Evolutionary conservation across 1,140 invertebrate species (phyloP).

Genomic region (Macrobrachium rosenbergii): DNA sequence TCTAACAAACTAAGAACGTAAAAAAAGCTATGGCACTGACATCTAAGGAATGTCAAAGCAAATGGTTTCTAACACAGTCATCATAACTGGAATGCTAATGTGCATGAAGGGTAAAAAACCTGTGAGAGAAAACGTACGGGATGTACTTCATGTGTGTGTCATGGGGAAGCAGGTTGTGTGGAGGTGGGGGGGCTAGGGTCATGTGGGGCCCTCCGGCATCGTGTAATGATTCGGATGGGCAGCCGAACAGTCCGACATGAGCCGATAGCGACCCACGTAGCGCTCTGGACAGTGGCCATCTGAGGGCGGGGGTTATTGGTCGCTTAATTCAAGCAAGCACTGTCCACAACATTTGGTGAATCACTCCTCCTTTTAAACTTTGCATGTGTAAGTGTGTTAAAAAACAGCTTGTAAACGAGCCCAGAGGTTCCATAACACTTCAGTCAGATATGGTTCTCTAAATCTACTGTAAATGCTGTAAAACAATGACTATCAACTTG

Average conservation of each 20-base stretch:
- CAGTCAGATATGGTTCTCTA: too few species aligned
- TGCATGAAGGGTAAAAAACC: slow-evolving; percentile 10
- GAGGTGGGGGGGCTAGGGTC: slow-evolving; percentile 55
- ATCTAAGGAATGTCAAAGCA: too few species aligned
- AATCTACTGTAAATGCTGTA: too few species aligned
- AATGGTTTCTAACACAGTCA: too few species aligned
- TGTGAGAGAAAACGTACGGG: slow-evolving; percentile 19
- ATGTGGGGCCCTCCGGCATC: slow-evolving; percentile 54
- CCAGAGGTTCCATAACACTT: too few species aligned
- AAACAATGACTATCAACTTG: too few species aligned
- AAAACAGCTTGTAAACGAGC: too few species aligned
- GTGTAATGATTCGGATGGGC: slow-evolving; percentile 58
- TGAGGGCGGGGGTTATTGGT: slow-evolving; percentile 37
- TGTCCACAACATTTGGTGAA: slow-evolving; percentile 14
- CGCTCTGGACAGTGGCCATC: slow-evolving; percentile 66
- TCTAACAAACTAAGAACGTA: too few species aligned
- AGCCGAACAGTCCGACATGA: slow-evolving; percentile 66
- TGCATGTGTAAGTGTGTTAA: too few species aligned
- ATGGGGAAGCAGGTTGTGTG: not conserved
- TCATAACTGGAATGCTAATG: too few species aligned
- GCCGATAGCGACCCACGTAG: slow-evolving; percentile 63
- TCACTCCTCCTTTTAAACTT: slow-evolving; percentile 6
- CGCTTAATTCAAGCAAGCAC: slow-evolving; percentile 6
- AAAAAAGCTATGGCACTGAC: too few species aligned
- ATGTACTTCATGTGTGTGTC: slow-evolving; percentile 21